Evolutionary conservation across 2,888 invertebrate genomes (phyloP).

Genomic region (Seira sanloemensis): DNA sequence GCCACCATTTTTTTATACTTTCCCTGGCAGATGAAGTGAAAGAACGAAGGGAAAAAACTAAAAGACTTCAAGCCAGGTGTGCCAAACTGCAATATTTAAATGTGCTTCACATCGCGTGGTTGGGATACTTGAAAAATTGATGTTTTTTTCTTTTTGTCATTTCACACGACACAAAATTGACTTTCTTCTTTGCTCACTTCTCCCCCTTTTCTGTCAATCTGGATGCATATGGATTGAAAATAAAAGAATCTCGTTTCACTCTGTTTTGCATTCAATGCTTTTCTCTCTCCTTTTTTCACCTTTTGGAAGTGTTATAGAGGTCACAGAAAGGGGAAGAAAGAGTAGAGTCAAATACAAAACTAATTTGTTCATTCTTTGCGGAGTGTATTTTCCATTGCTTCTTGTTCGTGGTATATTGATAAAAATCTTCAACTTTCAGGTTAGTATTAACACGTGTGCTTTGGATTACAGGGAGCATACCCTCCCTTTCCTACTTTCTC

Average conservation of each 20-base stretch:
- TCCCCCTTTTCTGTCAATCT: not conserved
- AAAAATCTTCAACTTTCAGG: no score
- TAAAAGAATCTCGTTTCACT: not conserved
- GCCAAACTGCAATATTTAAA: slow-evolving; percentile 26
- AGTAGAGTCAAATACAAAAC: not conserved
- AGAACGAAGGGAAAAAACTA: slow-evolving; percentile 11
- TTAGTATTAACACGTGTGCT: not conserved
- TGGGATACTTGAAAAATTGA: not conserved
- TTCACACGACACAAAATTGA: not conserved
- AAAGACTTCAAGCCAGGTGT: slow-evolving; percentile 41
- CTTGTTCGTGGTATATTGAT: no score
- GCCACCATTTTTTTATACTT: not conserved
- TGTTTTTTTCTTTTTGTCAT: not conserved
- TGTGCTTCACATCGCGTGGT: not conserved
- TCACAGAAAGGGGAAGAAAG: not conserved
- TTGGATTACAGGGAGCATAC: not conserved
- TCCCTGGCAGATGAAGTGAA: slow-evolving; percentile 19
- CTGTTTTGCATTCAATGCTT: not conserved
- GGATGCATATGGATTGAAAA: not conserved
- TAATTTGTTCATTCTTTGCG: not conserved
- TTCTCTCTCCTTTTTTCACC: no score
- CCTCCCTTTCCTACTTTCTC: not conserved
- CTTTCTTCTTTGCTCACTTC: not conserved
- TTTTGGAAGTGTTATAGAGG: no score
- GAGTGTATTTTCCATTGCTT: not conserved